Base-by-base conservation (phyloP, 2,113 vertebrate genomes). In the Ploceus nigricollis region DNA sequence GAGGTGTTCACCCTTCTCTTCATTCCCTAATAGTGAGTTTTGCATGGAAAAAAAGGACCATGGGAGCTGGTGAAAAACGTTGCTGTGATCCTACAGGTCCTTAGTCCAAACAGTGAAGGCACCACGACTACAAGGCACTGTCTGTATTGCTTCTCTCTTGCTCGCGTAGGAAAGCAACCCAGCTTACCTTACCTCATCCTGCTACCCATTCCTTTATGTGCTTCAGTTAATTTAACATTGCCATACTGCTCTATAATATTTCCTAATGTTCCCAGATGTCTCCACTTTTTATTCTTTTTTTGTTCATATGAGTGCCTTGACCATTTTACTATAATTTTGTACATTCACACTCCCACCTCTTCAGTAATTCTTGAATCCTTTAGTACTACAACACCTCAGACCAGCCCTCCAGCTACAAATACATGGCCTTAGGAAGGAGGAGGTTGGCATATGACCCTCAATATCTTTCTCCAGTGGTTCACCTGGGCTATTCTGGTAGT, bases 111-210 rank as follows among this genome's bases (percentile, higher is more conserved):
- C 3, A 39, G 25, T 27, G 22, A 45, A 48, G 42, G 20, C 28
- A 45, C n/a, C 24, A 54, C 0, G 1, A 31, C n/a, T 27, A 23
- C 18, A 17, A 4, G 13, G 15, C 22, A 53, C 18, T 1, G 1
- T 18, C 31, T 40, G 9, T 39, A 6, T 16, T 50, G 15, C 24
- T 72, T 72, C 33, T 63, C 21, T 63, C 39, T 58, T 57, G 25
- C 39, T 75, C 2, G 0, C 27, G 13, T 0, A 35, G 30, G 13
- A 80, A 42, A 90, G 18, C 11, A 81, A 9, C 19, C 79, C 51
- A 83, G 7, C 13, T 53, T 65, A n/a, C 33, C 18, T 50, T 51
- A 24, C n/a, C 35, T 79, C 44, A 39, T 58, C 23, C 39, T 79
- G n/a, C 25, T 45, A 12, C 12, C 4, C 19, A 9, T 50, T 39